These are phyloP conservation scores for Syrmaticus mikado DNA, from an alignment of 2,113 vertebrate species.

Conservation along the genomic window DNA sequence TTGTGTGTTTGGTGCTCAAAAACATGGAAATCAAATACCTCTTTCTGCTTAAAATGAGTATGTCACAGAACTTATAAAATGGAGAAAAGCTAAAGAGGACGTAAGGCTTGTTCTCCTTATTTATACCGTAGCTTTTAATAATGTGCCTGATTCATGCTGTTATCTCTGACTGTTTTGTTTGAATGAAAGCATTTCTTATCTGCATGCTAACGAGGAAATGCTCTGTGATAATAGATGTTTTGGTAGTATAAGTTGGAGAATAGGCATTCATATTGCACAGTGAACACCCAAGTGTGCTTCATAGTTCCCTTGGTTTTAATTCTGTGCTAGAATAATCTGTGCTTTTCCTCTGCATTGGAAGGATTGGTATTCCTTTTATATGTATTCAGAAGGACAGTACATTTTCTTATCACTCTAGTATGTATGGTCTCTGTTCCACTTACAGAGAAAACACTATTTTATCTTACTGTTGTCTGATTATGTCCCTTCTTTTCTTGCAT, in stretches of 20 bases:
- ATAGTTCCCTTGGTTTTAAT: constrained; percentile 79
- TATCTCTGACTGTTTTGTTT: background rate
- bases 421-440: background rate
- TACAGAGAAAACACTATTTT: background rate
- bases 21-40: rapidly evolving
- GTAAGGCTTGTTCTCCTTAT: rapidly evolving
- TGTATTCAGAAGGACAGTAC: constrained; percentile 86
- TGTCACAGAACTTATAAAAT: background rate
- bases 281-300: constrained; percentile 81
- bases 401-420: background rate
- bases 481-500: background rate
- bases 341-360: constrained; percentile 84
- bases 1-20: background rate
- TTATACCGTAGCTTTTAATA: background rate
- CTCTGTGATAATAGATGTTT: background rate
- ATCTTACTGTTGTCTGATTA: rapidly evolving
- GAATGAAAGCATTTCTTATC: background rate
- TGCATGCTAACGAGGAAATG: rapidly evolving
- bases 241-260: background rate
- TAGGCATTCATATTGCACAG: constrained; percentile 42
- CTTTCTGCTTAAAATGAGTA: background rate
- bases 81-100: background rate
- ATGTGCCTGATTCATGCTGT: background rate
- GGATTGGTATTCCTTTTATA: constrained; percentile 74
- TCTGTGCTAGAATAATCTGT: constrained; percentile 83